Evolutionary conservation across 2,888 invertebrate genomes (phyloP).

Genomic region (Epistrophe eligans): DNA sequence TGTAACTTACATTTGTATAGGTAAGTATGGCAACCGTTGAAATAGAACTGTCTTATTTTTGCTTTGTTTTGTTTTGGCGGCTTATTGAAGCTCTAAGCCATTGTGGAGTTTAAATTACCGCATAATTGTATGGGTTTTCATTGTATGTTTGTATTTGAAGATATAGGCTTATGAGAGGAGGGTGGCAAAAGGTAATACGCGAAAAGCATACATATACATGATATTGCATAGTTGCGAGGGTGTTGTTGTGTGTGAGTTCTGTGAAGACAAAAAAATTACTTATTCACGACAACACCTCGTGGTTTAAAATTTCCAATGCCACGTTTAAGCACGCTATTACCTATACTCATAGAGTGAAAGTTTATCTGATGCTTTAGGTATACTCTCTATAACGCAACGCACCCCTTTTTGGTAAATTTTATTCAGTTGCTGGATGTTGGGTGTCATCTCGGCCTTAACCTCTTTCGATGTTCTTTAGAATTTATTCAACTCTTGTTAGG

Average conservation of each 20-base stretch:
- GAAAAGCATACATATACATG: neutral
- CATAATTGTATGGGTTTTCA: conserved; percentile 63
- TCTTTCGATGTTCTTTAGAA: conserved; percentile 48
- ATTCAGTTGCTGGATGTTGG: neutral
- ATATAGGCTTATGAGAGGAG: conserved; percentile 25
- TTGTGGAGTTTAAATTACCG: conserved; percentile 59
- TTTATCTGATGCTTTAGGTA: conserved; percentile 17
- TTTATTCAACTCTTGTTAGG: conserved; percentile 73
- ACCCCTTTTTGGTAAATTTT: conserved; percentile 47
- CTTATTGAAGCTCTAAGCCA: conserved; percentile 29
- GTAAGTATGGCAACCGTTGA: neutral
- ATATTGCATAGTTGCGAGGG: neutral
- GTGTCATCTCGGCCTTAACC: conserved; percentile 37
- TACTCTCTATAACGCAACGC: conserved; percentile 45
- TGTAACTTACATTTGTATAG: neutral
- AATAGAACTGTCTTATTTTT: conserved; percentile 4
- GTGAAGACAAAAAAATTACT: conserved; percentile 53
- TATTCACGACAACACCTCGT: conserved; percentile 72
- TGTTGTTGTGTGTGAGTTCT: neutral
- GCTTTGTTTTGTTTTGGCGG: conserved; percentile 9
- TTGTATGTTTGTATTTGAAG: conserved; percentile 38
- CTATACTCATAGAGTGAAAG: conserved; percentile 24
- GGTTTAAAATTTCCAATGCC: conserved; percentile 70
- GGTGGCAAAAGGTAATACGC: neutral
- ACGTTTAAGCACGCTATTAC: neutral